A percentile compares a stretch with the other conserved stretches of the same genome.
These are phyloP conservation scores for Andrena dorsata DNA, from an alignment of 2,888 invertebrate genomes.

Conservation along the genomic window DNA sequence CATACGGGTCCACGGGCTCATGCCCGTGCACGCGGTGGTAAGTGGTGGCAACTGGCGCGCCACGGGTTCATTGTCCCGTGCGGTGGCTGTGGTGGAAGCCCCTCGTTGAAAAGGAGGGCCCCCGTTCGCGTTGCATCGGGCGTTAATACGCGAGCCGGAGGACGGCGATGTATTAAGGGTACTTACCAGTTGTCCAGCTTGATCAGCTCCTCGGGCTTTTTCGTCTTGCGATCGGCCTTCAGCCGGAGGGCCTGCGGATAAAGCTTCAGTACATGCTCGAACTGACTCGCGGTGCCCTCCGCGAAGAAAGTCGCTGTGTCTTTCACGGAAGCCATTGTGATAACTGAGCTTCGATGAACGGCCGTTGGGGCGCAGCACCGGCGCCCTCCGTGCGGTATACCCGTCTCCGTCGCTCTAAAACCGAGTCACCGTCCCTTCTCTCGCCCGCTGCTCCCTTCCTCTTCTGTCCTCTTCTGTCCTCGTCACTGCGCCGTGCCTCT, in stretches of 20 bases:
- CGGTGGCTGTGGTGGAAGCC: slow-evolving; percentile 71
- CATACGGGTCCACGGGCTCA: slow-evolving; percentile 62
- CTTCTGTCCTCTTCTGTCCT: background rate
- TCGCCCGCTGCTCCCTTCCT: slow-evolving; percentile 31
- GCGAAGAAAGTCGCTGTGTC: slow-evolving; percentile 97
- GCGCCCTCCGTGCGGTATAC: slow-evolving; percentile 59
- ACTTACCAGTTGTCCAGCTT: slow-evolving; percentile 98
- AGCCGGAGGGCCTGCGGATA: slow-evolving; percentile 96
- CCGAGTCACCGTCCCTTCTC: slow-evolving; percentile 17
- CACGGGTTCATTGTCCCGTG: slow-evolving; percentile 84
- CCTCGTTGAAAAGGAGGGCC: slow-evolving; percentile 71
- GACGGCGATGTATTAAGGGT: slow-evolving; percentile 45
- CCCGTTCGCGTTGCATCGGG: slow-evolving; percentile 56
- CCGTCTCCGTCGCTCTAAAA: slow-evolving; percentile 51
- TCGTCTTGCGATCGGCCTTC: slow-evolving; percentile 95
- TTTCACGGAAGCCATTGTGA: slow-evolving; percentile 94
- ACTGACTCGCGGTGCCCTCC: slow-evolving; percentile 94
- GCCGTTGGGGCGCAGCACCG: slow-evolving; percentile 77
- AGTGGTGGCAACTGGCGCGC: slow-evolving; percentile 79
- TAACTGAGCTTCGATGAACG: slow-evolving; percentile 77
- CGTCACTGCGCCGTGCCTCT: slow-evolving; percentile 29
- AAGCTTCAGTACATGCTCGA: slow-evolving; percentile 94
- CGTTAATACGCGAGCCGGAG: slow-evolving; percentile 55
- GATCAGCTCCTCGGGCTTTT: slow-evolving; percentile 97
- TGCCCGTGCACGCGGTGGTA: slow-evolving; percentile 62